Evolutionary conservation across 2,113 vertebrate genomes (phyloP).

Genomic region (Syrmaticus mikado): DNA sequence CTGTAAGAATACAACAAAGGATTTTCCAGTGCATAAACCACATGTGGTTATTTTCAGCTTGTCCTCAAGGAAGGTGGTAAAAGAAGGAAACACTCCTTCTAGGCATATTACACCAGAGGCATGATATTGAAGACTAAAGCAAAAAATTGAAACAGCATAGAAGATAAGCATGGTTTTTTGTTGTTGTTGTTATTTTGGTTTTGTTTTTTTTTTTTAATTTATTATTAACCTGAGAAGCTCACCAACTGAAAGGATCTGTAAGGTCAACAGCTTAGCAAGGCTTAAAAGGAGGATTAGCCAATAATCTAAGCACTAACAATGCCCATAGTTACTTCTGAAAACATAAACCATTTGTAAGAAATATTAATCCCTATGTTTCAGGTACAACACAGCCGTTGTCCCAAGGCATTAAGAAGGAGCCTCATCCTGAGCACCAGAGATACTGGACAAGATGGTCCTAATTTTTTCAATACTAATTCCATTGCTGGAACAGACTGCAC

Average conservation of each 20-base stretch:
- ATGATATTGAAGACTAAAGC: not conserved
- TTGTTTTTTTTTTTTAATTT: not conserved
- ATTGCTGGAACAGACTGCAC: rapidly evolving
- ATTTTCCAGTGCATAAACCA: not conserved
- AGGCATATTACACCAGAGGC: not conserved
- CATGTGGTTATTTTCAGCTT: not conserved
- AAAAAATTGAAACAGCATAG: not conserved
- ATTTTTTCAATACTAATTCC: not conserved
- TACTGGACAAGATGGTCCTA: rapidly evolving
- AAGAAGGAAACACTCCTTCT: not conserved
- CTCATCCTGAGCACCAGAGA: not conserved
- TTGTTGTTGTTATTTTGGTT: not conserved
- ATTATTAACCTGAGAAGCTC: not conserved
- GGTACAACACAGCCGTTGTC: rapidly evolving
- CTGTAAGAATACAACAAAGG: not conserved
- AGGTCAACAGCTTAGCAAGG: not conserved
- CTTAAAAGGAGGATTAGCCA: not conserved
- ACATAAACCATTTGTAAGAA: not conserved
- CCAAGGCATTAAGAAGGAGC: not conserved
- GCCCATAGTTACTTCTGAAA: not conserved
- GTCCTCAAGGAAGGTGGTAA: not conserved
- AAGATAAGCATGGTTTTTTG: not conserved
- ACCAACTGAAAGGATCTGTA: not conserved
- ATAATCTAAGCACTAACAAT: not conserved
- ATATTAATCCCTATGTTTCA: not conserved